Base-by-base conservation (phyloP, 2,888 invertebrate species). In the Dryomyza anilis region DNA sequence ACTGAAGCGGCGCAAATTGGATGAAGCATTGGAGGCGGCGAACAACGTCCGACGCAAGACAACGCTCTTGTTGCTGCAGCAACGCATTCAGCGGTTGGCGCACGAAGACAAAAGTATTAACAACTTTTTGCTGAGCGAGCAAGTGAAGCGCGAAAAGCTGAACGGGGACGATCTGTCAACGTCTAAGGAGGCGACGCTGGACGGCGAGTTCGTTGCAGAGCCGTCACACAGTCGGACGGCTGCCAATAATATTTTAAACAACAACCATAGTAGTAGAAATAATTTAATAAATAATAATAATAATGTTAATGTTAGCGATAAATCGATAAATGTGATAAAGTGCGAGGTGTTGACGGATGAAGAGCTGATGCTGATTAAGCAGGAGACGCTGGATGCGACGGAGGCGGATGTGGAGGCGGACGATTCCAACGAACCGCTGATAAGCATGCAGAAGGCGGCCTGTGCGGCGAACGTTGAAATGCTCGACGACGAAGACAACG, bases 271-370 rank as follows among this genome's bases (percentile, higher is more conserved):
- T 70, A 72, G 68, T 73, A 73, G 69, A 69, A 70, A 70, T 68
- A 71, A 69, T 64, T 69, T 68, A 74, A 76, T 69, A 74, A 75
- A 76, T 76, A 77, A 75, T 72, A 77, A 73, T 75, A 80, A 76
- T 76, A 76, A 77, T 75, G 78, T 79, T 78, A 79, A 75, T 74
- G 75, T 78, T 77, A 79, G 76, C 76, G 81, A 81, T 74, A 82
- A 82, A 78, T 75, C 77, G 73, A n/a, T n/a, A n/a, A 81, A 83
- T 82, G 82, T 82, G 82, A 82, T 82, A 82, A 82, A 81, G 76
- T 68, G 73, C 70, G 81, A 58, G 23, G 76, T 74, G 19, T 69
- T 71, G 53, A 68, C 73, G 63, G 69, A 74, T 71, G 81, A 58
- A 27, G 76, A 74, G 19, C 69, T 71, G 53, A 68, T 73, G 63